These are phyloP conservation scores for Zophobas morio DNA, from an alignment of 1,140 invertebrate species.

Conservation along the genomic window DNA sequence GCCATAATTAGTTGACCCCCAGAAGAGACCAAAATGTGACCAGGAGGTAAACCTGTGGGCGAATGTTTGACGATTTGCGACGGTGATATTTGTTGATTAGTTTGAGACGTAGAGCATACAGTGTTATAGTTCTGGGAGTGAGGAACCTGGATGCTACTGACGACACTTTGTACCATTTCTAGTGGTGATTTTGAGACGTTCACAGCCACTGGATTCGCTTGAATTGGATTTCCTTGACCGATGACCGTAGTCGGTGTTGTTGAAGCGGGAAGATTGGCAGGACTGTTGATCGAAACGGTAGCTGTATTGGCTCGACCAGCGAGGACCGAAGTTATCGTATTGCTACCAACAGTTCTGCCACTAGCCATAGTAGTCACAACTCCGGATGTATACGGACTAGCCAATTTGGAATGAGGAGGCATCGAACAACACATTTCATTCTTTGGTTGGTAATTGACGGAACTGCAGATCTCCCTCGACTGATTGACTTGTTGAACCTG, in stretches of 20 bases:
- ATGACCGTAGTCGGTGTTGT: constrained; percentile 70
- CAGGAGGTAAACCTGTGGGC: constrained; percentile 71
- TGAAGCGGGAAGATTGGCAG: constrained; percentile 69
- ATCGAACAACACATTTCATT: constrained; percentile 34
- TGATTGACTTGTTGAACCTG: constrained; percentile 43
- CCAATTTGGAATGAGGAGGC: constrained; percentile 29
- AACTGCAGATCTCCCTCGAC: constrained; percentile 51
- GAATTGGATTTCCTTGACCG: constrained; percentile 68
- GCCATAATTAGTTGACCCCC: constrained; percentile 82
- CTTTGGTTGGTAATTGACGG: constrained; percentile 36
- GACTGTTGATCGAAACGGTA: constrained; percentile 79
- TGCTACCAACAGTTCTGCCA: constrained; percentile 77
- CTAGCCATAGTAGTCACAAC: constrained; percentile 82
- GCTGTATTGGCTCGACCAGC: constrained; percentile 82
- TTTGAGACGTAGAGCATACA: constrained; percentile 51
- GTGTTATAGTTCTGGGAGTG: constrained; percentile 64
- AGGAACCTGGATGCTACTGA: constrained; percentile 81
- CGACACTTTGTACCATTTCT: constrained; percentile 86
- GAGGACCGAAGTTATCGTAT: constrained; percentile 83
- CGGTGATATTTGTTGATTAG: constrained; percentile 62
- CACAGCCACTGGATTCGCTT: constrained; percentile 58
- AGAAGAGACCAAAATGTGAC: constrained; percentile 82
- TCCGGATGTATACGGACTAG: constrained; percentile 43
- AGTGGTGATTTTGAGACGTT: constrained; percentile 78
- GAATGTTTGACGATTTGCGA: constrained; percentile 68